These are phyloP conservation scores for Cataglyphis hispanica DNA, from an alignment of 1,140 invertebrate species.

Conservation along the genomic window DNA sequence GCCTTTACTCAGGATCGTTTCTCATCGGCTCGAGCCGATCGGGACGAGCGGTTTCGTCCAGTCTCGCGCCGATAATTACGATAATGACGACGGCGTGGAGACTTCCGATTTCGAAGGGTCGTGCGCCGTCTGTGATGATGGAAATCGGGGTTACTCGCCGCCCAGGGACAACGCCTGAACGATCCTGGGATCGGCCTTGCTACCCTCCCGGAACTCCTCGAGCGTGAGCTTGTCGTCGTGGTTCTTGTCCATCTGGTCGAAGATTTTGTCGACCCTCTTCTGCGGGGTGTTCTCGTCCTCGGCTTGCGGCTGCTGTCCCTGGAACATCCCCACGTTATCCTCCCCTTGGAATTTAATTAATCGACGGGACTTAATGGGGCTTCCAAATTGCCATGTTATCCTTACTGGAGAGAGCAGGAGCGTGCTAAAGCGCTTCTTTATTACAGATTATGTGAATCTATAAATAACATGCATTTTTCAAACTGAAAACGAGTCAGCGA, in stretches of 20 bases:
- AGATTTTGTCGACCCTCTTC: constrained; percentile 98
- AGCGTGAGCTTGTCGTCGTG: constrained; percentile 98
- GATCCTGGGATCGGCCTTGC: constrained; percentile 99
- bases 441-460: background rate
- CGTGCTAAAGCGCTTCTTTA: background rate
- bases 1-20: constrained; percentile 11
- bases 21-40: constrained; percentile 30
- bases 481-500: background rate
- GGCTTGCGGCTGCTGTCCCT: constrained; percentile 95
- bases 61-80: constrained; percentile 38
- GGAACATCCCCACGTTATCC: constrained; percentile 69
- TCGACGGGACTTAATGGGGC: background rate
- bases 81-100: constrained; percentile 23
- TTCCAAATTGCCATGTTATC: background rate
- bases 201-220: constrained; percentile 99
- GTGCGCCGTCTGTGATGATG: constrained; percentile 18
- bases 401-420: background rate
- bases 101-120: constrained; percentile 25
- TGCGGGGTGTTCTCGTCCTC: constrained; percentile 98
- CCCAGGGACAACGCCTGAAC: constrained; percentile 96
- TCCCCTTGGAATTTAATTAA: background rate
- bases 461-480: background rate
- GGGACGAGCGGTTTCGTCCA: constrained; percentile 41
- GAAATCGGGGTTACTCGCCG: constrained; percentile 88
- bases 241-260: constrained; percentile 99